A percentile compares a stretch with the other conserved stretches of the same genome.
phyloP scores from a whole-genome alignment of 2,113 vertebrate species.

The Brienomyrus brachyistius region DNA sequence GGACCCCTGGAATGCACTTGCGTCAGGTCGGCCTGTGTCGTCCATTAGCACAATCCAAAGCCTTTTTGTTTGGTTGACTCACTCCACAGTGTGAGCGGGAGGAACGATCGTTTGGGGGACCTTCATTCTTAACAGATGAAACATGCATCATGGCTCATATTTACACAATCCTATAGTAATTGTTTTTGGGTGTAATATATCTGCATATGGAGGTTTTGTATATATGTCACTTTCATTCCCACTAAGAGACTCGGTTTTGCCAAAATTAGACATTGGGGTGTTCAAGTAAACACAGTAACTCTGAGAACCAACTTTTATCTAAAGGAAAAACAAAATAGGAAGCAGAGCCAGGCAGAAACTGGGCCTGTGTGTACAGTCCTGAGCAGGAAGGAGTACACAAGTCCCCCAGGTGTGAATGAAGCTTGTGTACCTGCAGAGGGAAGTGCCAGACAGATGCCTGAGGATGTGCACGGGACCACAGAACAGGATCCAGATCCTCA shows the following conservation, averaged over 20 bases:
- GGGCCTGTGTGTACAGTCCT: neutral
- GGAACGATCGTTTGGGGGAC: neutral
- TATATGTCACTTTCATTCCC: neutral
- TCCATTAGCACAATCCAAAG: slow-evolving; percentile 29
- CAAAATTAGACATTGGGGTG: neutral
- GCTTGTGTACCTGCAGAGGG: neutral
- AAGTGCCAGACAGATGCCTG: slow-evolving; percentile 18
- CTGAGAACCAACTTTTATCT: neutral
- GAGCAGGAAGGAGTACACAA: neutral
- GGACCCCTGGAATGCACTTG: slow-evolving; percentile 31
- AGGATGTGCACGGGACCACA: neutral
- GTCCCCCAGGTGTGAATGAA: neutral
- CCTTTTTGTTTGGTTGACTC: slow-evolving; percentile 13
- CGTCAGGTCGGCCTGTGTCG: slow-evolving; percentile 38
- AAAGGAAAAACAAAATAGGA: neutral
- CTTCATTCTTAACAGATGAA: neutral
- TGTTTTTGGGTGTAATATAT: neutral
- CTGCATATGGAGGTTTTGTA: neutral
- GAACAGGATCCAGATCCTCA: slow-evolving; percentile 27
- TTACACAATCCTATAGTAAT: neutral
- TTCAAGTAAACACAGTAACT: neutral
- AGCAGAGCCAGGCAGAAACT: neutral
- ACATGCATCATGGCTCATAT: neutral
- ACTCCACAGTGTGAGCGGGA: slow-evolving; percentile 3
- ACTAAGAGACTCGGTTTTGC: neutral